A percentile compares a stretch with the other conserved stretches of the same genome.
Conservation (phyloP, 2,797 vertebrate species). For the Galaxias olidus region DNA sequence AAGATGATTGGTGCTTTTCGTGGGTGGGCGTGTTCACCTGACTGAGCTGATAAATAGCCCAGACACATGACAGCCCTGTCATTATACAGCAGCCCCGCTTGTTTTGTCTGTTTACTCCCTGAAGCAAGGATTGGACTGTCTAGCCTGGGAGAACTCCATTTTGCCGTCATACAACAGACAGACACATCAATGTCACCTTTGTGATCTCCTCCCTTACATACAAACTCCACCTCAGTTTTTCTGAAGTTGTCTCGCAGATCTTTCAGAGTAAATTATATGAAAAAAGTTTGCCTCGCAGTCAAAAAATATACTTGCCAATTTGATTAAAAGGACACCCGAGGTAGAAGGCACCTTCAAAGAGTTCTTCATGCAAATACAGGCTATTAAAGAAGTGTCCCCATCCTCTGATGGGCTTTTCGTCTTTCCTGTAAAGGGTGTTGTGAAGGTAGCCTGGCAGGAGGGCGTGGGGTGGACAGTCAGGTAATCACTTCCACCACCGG, state of each 20-base stretch:
- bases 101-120: not conserved
- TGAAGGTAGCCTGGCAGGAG: slow-evolving; percentile 20
- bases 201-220: no score
- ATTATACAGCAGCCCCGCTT: not conserved
- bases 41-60: not conserved
- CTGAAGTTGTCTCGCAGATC: no score
- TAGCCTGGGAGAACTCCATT: no score
- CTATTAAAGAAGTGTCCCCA: slow-evolving; percentile 38
- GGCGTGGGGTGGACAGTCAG: no score
- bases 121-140: not conserved
- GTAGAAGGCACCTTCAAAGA: slow-evolving; percentile 21
- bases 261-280: no score
- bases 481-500: no score
- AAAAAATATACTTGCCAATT: no score
- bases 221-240: no score
- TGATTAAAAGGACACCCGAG: slow-evolving; percentile 5
- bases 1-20: not conserved
- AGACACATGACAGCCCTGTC: not conserved
- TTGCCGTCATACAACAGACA: no score
- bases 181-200: no score
- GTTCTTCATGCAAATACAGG: slow-evolving; percentile 50
- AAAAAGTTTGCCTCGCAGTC: no score
- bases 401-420: slow-evolving; percentile 39
- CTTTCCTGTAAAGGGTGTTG: slow-evolving; percentile 29
- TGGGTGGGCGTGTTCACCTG: slow-evolving; percentile 1